A percentile compares a stretch with the other conserved stretches of the same genome.
Evolutionary conservation across 2,797 vertebrate genomes (phyloP).

Genomic region (Crocodylus rhombifer): DNA sequence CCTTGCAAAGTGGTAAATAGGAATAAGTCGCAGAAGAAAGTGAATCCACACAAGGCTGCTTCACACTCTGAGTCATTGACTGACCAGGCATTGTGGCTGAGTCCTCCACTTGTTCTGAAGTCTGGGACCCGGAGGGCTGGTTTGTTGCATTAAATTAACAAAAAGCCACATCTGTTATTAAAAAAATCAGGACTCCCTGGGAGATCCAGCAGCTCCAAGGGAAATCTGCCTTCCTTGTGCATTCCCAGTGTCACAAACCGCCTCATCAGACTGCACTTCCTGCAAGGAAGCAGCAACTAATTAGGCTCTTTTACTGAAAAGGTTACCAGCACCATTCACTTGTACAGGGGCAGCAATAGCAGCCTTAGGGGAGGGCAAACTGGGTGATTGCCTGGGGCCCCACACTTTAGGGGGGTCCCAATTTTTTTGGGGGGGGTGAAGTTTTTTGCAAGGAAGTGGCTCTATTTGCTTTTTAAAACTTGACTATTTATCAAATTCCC

Average conservation of each 20-base stretch:
- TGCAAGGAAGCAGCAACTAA: background rate
- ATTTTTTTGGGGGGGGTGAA: background rate
- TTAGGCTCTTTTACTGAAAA: background rate
- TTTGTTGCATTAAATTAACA: background rate
- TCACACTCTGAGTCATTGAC: background rate
- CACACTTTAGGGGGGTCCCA: background rate
- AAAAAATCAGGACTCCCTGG: too few species aligned
- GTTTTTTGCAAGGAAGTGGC: too few species aligned
- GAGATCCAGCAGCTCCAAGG: background rate
- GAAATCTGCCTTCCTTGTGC: background rate
- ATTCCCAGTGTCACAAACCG: background rate
- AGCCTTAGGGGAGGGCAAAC: too few species aligned
- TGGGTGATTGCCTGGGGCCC: too few species aligned
- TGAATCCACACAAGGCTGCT: background rate
- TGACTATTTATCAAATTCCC: too few species aligned
- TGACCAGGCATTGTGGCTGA: background rate
- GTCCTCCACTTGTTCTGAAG: background rate
- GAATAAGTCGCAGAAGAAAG: background rate
- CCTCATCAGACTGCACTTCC: background rate
- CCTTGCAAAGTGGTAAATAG: background rate
- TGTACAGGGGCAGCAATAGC: background rate
- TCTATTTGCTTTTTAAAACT: too few species aligned
- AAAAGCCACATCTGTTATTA: background rate
- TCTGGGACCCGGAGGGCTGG: rapidly evolving
- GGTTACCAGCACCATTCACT: background rate